Base-by-base conservation (phyloP, 2,113 vertebrate species). In the Peromyscus maniculatus region DNA sequence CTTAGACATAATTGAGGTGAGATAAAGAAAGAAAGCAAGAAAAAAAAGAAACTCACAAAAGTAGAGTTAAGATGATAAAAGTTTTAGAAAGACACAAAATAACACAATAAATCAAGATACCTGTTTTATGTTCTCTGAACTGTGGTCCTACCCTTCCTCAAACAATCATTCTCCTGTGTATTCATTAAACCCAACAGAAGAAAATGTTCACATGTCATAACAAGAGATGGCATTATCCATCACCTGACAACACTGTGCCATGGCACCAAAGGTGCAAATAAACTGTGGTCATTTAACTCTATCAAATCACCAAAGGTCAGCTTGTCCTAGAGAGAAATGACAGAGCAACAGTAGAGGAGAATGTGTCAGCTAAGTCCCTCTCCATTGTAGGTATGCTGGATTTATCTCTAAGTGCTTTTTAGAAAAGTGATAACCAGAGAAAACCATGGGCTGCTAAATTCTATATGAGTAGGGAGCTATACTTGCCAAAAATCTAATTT, bases 1-100 rank as follows among this genome's bases (percentile, higher is more conserved):
- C 59, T 88, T 93, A 64, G 84, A 95, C 95, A 80, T 75, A 92
- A 96, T 88, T 96, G n/a, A 17, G 90, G 39, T 72, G 28, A 39
- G 7, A 69, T 22, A 57, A 57, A 46, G 55, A 94, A 89, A 19
- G 72, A 49, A 91, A 95, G 92, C 49, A 94, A 89, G 59, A 91
- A 69, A 49, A 89, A 95, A 69, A 94, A 89, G 59, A 92, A 17
- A 72, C 5, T 77, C 22, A 86, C 33, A 5, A 67, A 90, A 84
- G 59, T 43, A 17, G 80, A 92, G 93, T 88, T 86, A 94, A 62
- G 49, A 95, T 92, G 22, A 87, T 55, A 86, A 97, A 93, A n/a
- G 16, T 7, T 91, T 94, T 52, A 46, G 31, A 36, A 31, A 7
- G 9, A 6, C 28, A 15, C 0, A 33, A 17, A 59, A 74, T 21